phyloP scores from a whole-genome alignment of 2,797 vertebrate genomes.

The Pseudochirops cupreus region DNA sequence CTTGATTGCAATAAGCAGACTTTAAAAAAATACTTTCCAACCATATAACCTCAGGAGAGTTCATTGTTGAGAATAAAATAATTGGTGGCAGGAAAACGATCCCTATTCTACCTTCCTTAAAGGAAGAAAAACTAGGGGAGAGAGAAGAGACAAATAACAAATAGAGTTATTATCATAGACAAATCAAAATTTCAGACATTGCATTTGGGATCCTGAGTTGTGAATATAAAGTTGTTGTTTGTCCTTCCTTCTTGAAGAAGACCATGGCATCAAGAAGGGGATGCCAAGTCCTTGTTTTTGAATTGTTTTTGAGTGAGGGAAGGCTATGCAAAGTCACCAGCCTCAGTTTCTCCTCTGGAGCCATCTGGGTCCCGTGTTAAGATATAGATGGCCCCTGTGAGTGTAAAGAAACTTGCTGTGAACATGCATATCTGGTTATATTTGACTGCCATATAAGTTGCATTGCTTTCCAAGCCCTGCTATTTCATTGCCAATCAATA shows the following conservation, averaged over 20 bases:
- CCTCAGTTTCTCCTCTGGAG: too few relatives aligned
- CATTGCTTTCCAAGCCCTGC: conserved; percentile 74
- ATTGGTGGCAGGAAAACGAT: not conserved
- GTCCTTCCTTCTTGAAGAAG: not conserved
- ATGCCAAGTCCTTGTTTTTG: too few relatives aligned
- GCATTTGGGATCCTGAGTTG: not conserved
- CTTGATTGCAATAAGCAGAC: conserved; percentile 29
- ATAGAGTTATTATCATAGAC: conserved; percentile 49
- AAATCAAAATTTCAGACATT: not conserved
- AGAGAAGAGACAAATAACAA: conserved; percentile 28
- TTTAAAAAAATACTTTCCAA: not conserved
- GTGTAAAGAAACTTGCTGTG: conserved; percentile 56
- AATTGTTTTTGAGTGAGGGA: too few relatives aligned
- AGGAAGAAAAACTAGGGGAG: not conserved
- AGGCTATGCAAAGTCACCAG: too few relatives aligned
- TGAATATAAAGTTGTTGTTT: not conserved
- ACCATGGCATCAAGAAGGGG: too few relatives aligned
- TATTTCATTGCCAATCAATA: conserved; percentile 76
- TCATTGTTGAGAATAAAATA: conserved; percentile 5
- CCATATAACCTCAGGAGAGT: not conserved
- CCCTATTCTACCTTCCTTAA: not conserved
- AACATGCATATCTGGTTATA: conserved; percentile 69
- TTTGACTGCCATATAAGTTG: conserved; percentile 69
- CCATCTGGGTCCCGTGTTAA: too few relatives aligned
- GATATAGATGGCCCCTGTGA: not conserved